Evolutionary conservation across 2,113 vertebrate species (phyloP).

Genomic region (Pteruthius melanotis): DNA sequence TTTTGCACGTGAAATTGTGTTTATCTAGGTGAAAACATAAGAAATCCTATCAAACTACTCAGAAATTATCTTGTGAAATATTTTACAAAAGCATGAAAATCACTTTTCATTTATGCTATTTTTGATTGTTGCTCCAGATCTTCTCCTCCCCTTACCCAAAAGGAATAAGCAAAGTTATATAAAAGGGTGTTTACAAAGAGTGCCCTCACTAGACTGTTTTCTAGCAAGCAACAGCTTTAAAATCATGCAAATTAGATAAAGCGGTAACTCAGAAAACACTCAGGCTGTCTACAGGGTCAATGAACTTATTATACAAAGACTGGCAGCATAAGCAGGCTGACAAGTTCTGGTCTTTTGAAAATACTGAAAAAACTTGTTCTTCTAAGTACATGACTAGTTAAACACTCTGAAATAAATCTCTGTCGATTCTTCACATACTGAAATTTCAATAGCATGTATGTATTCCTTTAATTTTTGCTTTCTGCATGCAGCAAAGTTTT

Average conservation of each 20-base stretch:
- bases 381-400: not conserved
- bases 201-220: not conserved
- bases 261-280: conserved; percentile 28
- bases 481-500: conserved; percentile 29
- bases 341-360: not conserved
- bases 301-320: conserved; percentile 37
- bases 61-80: not conserved
- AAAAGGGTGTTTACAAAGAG: conserved; percentile 22
- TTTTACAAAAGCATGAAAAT: not conserved
- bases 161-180: not conserved
- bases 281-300: conserved; percentile 14
- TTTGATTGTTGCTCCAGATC: not conserved
- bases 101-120: not conserved
- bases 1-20: not conserved
- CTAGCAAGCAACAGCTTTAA: conserved; percentile 44
- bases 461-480: conserved; percentile 24
- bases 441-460: not conserved
- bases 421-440: not conserved
- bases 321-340: not conserved
- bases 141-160: not conserved
- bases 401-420: not conserved
- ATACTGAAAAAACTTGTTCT: not conserved
- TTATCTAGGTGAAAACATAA: not conserved
- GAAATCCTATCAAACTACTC: not conserved
- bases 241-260: conserved; percentile 63